Evolutionary conservation across 2,113 vertebrate species (phyloP), one percentile per base, ranked within the genome.

Genomic region (Amblyornis subalaris): DNA sequence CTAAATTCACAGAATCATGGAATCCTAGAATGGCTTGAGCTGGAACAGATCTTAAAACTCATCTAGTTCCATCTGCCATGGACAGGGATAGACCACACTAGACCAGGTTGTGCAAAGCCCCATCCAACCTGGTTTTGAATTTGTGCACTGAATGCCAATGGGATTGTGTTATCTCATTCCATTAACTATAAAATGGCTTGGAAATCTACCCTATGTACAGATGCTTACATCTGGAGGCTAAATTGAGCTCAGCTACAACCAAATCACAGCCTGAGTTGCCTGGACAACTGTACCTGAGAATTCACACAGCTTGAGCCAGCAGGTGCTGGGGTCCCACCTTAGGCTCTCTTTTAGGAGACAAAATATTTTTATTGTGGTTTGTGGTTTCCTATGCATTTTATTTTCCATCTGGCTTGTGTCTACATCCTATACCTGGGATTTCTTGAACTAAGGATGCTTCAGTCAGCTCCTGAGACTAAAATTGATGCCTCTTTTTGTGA

Each of bases 371-470:
- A 13, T 31, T 78, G 14, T 38, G 7, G 2, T 12, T 64, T 11
- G 24, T 54, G 6, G 2, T 9, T 67, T 74, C 60, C 10, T 50
- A 3, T 14, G 7, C 0, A 0, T 10, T 17, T 50, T 28, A 36
- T 67, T 70, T 44, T 36, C 9, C 11, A 3, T 38, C 12, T 53
- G 20, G 23, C 14, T 81, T 81, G 13, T 18, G 24, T 12, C 24
- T 51, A 6, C 12, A 12, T 64, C 6, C 17, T 14, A 4, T 5
- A 14, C 3, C 9, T 10, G 6, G 6, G 12, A 3, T 51, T 81
- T 65, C n/a, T 61, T 53, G 33, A 50, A 26, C n/a, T 33, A 42
- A 20, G 23, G 29, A 21, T n/a, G 38, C 57, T 45, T 57, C 31
- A 66, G 20, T 9, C 31, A 45, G 42, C 16, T 85, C 55, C 29